These are phyloP conservation scores for Ascaphus truei DNA, from an alignment of 2,113 vertebrate genomes.

Conservation along the genomic window DNA sequence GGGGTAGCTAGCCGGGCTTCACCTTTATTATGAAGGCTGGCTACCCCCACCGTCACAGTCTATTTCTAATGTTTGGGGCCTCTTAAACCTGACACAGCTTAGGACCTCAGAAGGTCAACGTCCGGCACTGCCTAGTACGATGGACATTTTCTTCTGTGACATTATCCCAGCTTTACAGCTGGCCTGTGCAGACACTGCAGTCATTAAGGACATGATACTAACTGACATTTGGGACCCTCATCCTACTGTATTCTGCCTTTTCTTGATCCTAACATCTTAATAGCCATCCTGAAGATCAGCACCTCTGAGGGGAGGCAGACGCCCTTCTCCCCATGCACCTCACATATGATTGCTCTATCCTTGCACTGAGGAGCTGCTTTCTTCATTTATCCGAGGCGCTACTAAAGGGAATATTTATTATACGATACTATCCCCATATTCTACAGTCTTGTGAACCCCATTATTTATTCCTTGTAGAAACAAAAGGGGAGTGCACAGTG, in stretches of 20 bases:
- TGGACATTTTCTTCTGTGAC: conserved; percentile 50
- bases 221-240: conserved; percentile 38
- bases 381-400: conserved; percentile 46
- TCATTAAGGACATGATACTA: conserved; percentile 34
- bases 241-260: conserved; percentile 28
- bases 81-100: no score
- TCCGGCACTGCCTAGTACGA: background rate
- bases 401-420: background rate
- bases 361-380: conserved; percentile 19
- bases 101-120: no score
- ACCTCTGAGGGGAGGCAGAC: conserved; percentile 35
- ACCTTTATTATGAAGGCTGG: no score
- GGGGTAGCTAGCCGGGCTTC: no score
- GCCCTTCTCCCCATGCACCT: conserved; percentile 44
- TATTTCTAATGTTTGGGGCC: no score
- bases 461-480: conserved; percentile 45
- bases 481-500: no score
- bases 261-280: conserved; percentile 42
- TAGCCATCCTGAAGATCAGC: conserved; percentile 21
- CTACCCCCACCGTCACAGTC: no score
- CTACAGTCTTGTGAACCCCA: conserved; percentile 34
- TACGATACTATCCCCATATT: conserved; percentile 16
- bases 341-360: conserved; percentile 37
- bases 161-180: conserved; percentile 46
- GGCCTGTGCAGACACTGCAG: conserved; percentile 41